These are phyloP conservation scores for Fistularia tabacaria DNA, from an alignment of 2,797 vertebrate genomes.

Conservation along the genomic window DNA sequence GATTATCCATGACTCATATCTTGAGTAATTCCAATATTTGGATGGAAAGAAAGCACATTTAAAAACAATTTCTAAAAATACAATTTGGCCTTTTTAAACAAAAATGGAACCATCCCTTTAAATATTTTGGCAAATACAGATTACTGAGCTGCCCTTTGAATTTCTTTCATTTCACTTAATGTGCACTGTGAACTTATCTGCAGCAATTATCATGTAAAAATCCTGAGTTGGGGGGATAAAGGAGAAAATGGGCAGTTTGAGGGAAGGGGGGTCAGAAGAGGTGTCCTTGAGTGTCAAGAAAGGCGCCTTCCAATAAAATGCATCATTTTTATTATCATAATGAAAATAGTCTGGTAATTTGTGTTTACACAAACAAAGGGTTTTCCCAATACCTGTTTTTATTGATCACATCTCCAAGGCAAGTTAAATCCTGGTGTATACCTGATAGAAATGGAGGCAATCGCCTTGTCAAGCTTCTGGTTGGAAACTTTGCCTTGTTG, in stretches of 20 bases:
- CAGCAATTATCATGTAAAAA: background rate
- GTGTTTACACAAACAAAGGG: too few species aligned
- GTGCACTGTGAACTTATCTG: slow-evolving; percentile 4
- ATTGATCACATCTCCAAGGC: slow-evolving; percentile 37
- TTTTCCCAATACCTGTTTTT: too few species aligned
- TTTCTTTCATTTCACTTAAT: slow-evolving; percentile 1
- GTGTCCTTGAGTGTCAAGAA: too few species aligned
- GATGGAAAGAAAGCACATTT: slow-evolving; percentile 20
- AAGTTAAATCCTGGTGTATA: slow-evolving; percentile 34
- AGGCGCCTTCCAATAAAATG: too few species aligned
- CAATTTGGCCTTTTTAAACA: background rate
- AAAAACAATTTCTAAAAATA: slow-evolving; percentile 1
- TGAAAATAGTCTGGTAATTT: too few species aligned
- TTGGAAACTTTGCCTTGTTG: slow-evolving; percentile 63
- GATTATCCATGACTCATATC: too few species aligned
- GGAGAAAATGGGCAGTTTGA: slow-evolving; percentile 5
- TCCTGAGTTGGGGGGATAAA: slow-evolving; percentile 15
- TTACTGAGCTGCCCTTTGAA: slow-evolving; percentile 30
- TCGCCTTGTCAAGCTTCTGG: slow-evolving; percentile 20
- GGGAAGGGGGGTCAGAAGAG: too few species aligned
- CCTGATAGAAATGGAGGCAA: slow-evolving; percentile 17
- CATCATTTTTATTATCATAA: too few species aligned
- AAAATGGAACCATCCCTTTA: slow-evolving; percentile 42
- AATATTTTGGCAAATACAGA: slow-evolving; percentile 15
- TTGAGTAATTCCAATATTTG: background rate